Conservation (phyloP, 2,888 invertebrate species). For the Erebia ligea region DNA sequence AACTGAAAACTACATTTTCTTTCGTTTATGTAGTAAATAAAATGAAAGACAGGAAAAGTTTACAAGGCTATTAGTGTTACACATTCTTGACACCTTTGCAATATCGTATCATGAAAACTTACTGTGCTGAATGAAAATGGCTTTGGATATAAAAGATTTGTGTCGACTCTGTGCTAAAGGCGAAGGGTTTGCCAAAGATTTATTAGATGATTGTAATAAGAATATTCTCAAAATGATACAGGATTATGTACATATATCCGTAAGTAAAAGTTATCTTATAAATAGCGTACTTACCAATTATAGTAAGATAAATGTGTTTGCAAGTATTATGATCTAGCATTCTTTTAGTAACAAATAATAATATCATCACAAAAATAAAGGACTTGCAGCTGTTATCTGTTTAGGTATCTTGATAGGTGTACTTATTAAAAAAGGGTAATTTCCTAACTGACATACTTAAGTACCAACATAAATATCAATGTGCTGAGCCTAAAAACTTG, state of each 20-base stretch:
- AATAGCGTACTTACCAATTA: background rate
- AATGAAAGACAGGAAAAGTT: background rate
- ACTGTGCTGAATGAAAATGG: conserved; percentile 36
- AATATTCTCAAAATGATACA: conserved; percentile 66
- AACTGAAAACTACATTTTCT: background rate
- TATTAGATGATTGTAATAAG: conserved; percentile 66
- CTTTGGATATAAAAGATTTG: conserved; percentile 56
- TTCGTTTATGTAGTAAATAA: background rate
- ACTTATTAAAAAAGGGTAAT: no score
- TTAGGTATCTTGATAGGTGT: no score
- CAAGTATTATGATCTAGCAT: background rate
- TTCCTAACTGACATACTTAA: no score
- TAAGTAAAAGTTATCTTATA: conserved; percentile 49
- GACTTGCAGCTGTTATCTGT: no score
- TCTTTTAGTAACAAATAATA: background rate
- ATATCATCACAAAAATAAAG: no score
- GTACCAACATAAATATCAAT: no score
- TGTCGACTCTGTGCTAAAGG: conserved; percentile 75
- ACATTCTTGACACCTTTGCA: background rate
- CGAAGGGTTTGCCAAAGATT: conserved; percentile 69
- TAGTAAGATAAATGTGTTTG: background rate
- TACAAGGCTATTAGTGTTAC: background rate
- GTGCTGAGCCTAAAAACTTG: no score
- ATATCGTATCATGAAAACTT: conserved; percentile 25
- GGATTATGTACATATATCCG: conserved; percentile 68